Conservation (phyloP, 2,797 vertebrate genomes). For the Gobionotothen gibberifrons region DNA sequence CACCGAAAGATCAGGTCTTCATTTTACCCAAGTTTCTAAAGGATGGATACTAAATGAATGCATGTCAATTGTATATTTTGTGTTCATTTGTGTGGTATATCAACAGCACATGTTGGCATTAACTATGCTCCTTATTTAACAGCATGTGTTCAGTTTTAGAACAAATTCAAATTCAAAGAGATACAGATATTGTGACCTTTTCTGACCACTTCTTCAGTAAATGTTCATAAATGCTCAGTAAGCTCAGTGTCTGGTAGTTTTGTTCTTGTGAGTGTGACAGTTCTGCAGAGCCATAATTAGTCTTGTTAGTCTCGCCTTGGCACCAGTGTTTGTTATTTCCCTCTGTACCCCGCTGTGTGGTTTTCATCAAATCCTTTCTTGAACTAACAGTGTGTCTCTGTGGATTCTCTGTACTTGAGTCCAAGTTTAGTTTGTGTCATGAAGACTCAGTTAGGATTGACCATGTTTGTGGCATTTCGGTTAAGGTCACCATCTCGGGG, state of each 20-base stretch:
- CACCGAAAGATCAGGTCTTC: not conserved
- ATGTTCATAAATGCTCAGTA: constrained; percentile 5
- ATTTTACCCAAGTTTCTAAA: not conserved
- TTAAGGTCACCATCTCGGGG: constrained; percentile 19
- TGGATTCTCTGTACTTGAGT: constrained; percentile 10
- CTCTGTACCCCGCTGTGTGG: constrained; percentile 15
- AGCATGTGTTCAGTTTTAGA: not conserved
- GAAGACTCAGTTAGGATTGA: constrained; percentile 7
- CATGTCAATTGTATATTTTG: not conserved
- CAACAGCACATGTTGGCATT: not conserved
- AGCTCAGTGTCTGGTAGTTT: constrained; percentile 20
- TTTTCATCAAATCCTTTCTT: constrained; percentile 34
- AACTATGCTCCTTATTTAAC: constrained; percentile 1
- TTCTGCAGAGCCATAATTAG: constrained; percentile 35
- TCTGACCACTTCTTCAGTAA: not conserved
- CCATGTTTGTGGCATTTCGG: constrained; percentile 21
- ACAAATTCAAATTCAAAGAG: constrained; percentile 21
- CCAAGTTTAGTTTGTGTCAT: constrained; percentile 10
- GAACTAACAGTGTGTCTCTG: constrained; percentile 18
- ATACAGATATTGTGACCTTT: constrained; percentile 6
- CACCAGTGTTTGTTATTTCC: constrained; percentile 32
- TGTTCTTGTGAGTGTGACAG: constrained; percentile 17
- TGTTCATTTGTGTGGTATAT: not conserved
- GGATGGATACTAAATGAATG: not conserved
- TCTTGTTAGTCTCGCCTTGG: constrained; percentile 24